Evolutionary conservation across 2,797 vertebrate species (phyloP), one percentile per base, ranked within the genome.

Genomic region (Otolemur crassicaudatus): DNA sequence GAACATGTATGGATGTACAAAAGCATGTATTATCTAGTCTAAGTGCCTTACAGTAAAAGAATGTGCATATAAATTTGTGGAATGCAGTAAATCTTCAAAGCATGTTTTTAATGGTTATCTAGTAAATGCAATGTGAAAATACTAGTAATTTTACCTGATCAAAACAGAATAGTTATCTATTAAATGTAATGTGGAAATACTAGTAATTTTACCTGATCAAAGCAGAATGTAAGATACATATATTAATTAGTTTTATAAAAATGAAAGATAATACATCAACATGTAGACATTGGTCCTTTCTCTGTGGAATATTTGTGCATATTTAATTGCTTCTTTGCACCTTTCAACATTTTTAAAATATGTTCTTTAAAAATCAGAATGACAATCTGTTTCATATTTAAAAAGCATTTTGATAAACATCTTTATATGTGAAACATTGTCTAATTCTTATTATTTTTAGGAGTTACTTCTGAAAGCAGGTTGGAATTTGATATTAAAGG

Each of bases 361-460:
- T 60, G 31, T 87, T 83, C 5, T 87, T 87, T 49, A 67, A 81
- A 90, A 86, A 27, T 89, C 31, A 56, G 12, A 79, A 46, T 80
- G 29, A 20, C 5, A 60, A 56, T 69, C 49, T 84, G 60, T 88
- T 67, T 6, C 29, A 40, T 73, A 60, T 88, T 80, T 49, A n/a
- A 34, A 89, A 88, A 92, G 8, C 49, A 83, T 31, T 85, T 22
- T 91, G 46, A 77, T 83, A 87, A 83, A 83, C 4, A 46, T 72
- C 3, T 91, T 85, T 65, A 19, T 79, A 86, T n/a, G 34, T 46
- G 79, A 60, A 79, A 40, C 17, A 34, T 89, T 67, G 25, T 27
- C 22, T 87, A 95, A 79, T 89, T 88, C 9, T 53, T 19, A 90
- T 37, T 84, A 43, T 89, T 87, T 84, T 95, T 34, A 75, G 19